Conservation (phyloP, 2,888 invertebrate genomes). For the Watsonalla cultraria region DNA sequence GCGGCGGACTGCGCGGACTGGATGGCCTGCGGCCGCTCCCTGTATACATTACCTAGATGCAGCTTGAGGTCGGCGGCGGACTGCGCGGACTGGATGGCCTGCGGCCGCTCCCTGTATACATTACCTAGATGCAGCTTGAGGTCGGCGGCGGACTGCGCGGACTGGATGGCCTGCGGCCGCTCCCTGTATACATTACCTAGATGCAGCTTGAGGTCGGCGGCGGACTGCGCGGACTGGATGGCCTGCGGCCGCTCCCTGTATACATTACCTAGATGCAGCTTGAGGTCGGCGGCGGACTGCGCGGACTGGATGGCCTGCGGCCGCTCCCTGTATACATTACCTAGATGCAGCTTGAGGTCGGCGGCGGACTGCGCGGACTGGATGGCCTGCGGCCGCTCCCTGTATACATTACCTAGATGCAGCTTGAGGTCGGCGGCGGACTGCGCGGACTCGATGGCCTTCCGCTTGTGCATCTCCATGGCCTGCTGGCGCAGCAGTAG, state of each 20-base stretch:
- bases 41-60: too few species aligned
- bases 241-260: too few species aligned
- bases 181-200: too few species aligned
- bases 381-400: constrained; percentile 79
- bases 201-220: background rate
- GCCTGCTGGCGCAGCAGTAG: constrained; percentile 94
- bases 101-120: background rate
- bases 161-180: too few species aligned
- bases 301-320: constrained; percentile 98
- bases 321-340: too few species aligned
- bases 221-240: too few species aligned
- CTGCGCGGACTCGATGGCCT: constrained; percentile 98
- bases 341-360: constrained; percentile 83
- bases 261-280: constrained; percentile 91
- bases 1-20: constrained; percentile 86
- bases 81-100: constrained; percentile 96
- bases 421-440: constrained; percentile 97
- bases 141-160: background rate
- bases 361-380: constrained; percentile 86
- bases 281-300: constrained; percentile 41
- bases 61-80: constrained; percentile 48
- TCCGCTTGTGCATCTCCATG: constrained; percentile 98
- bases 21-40: too few species aligned
- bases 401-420: constrained; percentile 83
- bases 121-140: too few species aligned